Evolutionary conservation across 2,113 vertebrate species (phyloP).

Genomic region (Sterna hirundo): DNA sequence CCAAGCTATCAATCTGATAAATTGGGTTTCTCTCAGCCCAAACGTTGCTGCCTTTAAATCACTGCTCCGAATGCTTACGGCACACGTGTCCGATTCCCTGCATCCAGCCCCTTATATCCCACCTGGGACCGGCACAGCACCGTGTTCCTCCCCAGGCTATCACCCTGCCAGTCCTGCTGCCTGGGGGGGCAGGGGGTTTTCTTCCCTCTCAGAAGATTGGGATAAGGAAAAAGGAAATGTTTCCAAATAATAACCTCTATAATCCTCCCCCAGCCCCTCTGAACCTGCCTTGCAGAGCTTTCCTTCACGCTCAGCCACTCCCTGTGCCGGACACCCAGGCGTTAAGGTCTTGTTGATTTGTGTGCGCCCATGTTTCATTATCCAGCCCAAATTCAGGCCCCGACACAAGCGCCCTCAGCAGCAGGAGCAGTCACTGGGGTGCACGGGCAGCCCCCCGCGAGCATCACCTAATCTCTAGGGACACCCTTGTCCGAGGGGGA

Average conservation of each 20-base stretch:
- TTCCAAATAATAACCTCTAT: background rate
- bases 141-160: background rate
- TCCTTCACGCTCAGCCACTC: background rate
- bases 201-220: background rate
- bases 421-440: background rate
- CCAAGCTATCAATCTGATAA: slow-evolving; percentile 26
- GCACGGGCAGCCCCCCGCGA: background rate
- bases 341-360: background rate
- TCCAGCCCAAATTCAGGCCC: background rate
- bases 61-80: background rate
- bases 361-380: background rate
- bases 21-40: background rate
- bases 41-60: slow-evolving; percentile 1
- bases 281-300: background rate
- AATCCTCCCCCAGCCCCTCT: background rate
- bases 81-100: background rate
- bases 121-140: background rate
- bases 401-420: background rate
- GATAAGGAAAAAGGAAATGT: background rate
- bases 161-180: background rate
- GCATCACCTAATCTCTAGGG: background rate
- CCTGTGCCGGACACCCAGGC: no score
- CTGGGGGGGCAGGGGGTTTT: background rate
- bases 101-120: background rate
- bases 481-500: background rate